Conservation (phyloP, 2,113 vertebrate species). For the Callospermophilus lateralis region DNA sequence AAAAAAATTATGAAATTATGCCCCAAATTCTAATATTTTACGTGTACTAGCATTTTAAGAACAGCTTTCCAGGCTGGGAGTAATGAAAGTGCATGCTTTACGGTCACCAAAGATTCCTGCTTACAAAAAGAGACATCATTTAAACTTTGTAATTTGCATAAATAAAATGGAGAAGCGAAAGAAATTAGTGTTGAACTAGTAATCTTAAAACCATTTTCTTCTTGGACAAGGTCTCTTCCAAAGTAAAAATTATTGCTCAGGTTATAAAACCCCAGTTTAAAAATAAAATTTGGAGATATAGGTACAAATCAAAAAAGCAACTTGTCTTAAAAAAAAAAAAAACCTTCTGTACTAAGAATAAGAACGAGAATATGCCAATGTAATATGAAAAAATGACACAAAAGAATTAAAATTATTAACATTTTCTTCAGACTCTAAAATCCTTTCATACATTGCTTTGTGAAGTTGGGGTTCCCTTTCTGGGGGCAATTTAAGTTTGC, state of each 20-base stretch:
- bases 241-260: neutral
- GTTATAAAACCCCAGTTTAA: neutral
- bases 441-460: neutral
- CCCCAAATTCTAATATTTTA: neutral
- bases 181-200: neutral
- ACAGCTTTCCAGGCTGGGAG: neutral
- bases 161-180: neutral
- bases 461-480: neutral
- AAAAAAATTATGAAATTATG: neutral
- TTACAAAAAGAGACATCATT: neutral
- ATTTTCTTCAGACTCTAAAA: neutral
- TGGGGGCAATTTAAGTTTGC: neutral
- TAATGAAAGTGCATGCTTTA: neutral
- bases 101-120: neutral
- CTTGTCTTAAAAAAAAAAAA: neutral
- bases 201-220: neutral
- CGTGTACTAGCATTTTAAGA: neutral
- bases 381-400: neutral
- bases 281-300: neutral
- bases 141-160: neutral
- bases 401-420: neutral
- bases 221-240: neutral
- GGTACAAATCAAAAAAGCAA: neutral
- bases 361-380: neutral
- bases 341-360: neutral